Evolutionary conservation across 2,113 vertebrate species (phyloP), one percentile per base, ranked within the genome.

Genomic region (Gambusia holbrooki): DNA sequence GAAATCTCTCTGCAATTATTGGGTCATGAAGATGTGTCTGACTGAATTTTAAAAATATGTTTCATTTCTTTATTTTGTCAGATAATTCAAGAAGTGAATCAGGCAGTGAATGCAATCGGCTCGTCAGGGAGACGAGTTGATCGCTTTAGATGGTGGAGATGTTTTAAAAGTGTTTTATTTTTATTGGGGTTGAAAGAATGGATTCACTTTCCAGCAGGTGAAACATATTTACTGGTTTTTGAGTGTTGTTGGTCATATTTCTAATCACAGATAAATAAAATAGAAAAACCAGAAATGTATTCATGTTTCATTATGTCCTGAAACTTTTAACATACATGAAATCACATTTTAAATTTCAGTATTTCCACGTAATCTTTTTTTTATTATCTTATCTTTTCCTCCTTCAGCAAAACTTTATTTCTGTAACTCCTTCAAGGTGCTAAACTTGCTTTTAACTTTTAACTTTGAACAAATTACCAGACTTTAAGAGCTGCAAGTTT

Each of bases 1-100:
- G 72, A 72, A 79, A 77, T 81, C 83, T 79, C 81, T 63, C 51
- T 30, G 72, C 85, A 88, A 88, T 89, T 87, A 89, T 80, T 71
- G n/a, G 77, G 80, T 88, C 82, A 81, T 88, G 76, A 89, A 85
- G 83, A 85, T 28, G 77, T 62, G 81, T 77, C 76, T 77, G 40
- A 37, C 40, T 37, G 71, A 81, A 86, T 84, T 82, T 81, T 73
- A 25, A 87, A 81, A 89, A 86, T 83, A 81, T 83, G 77, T 58
- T 64, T 84, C 70, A 77, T 81, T 88, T 88, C 64, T 80, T 74
- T 63, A 73, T 78, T 92, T 79, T 88, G 63, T 81, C 73, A 71
- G 72, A 80, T 86, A 65, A 70, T 80, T 77, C 68, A 80, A 74
- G 67, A 71, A 81, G 75, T 69, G 58, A 61, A 85, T 84, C 79